A percentile compares a stretch with the other conserved stretches of the same genome.
Evolutionary conservation across 1,140 invertebrate species (phyloP).

Genomic region (Lucilia sericata): DNA sequence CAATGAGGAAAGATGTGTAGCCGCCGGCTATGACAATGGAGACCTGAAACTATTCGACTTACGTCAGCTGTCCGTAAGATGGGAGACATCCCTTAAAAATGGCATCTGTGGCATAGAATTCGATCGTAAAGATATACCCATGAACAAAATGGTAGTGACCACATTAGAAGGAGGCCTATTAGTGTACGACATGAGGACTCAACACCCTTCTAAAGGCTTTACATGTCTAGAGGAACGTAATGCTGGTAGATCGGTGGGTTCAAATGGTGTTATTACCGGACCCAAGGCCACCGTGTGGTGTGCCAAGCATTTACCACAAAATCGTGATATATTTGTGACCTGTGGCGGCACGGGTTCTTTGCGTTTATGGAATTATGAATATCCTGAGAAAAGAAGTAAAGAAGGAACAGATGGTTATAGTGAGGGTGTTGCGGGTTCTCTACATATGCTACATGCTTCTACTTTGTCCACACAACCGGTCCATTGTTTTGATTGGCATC

Average conservation of each 20-base stretch:
- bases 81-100: conserved; percentile 95
- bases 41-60: conserved; percentile 96
- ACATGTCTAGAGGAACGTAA: conserved; percentile 79
- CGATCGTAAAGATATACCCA: conserved; percentile 92
- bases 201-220: conserved; percentile 90
- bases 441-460: conserved; percentile 83
- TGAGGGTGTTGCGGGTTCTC: conserved; percentile 80
- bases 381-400: conserved; percentile 81
- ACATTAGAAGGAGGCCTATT: conserved; percentile 94
- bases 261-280: conserved; percentile 70
- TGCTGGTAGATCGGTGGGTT: conserved; percentile 66
- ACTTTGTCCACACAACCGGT: conserved; percentile 90
- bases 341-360: conserved; percentile 89
- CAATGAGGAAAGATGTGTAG: conserved; percentile 84
- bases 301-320: conserved; percentile 90
- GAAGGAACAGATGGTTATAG: conserved; percentile 75
- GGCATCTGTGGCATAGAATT: conserved; percentile 93
- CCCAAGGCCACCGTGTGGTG: conserved; percentile 89
- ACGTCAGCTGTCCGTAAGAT: conserved; percentile 83
- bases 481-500: conserved; percentile 90
- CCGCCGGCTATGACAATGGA: conserved; percentile 96
- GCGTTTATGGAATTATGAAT: conserved; percentile 93
- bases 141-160: conserved; percentile 95
- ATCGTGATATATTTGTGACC: conserved; percentile 93
- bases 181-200: conserved; percentile 89